Evolutionary conservation across 2,113 vertebrate species (phyloP), one percentile per base, ranked within the genome.

Genomic region (Podocnemis expansa): DNA sequence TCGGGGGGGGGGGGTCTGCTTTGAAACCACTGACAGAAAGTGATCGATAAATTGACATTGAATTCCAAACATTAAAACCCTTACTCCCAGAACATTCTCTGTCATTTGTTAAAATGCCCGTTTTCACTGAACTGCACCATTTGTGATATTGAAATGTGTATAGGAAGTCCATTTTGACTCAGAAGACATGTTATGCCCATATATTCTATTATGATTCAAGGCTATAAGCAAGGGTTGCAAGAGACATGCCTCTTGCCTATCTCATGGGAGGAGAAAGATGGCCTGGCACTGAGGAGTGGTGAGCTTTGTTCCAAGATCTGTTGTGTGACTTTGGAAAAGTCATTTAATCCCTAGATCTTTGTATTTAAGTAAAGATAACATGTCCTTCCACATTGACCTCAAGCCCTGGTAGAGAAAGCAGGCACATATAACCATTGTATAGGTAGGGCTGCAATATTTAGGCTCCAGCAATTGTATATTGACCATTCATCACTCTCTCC

Each of bases 31-130:
- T 47, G 10, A 47, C 29, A 24, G 25, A 91, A 83, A 60, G 3
- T 25, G 2, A 38, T 87, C 83, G 79, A 13, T 55, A 55, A 12
- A 93, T 91, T 80, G 6, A 29, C 56, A 55, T 27, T 85, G n/a
- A 76, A 70, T 89, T 70, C 63, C 12, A 84, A 93, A 63, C 3
- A 84, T 2, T 84, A 4, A 86, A 83, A 73, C 22, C 79, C 6
- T 43, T 87, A 58, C 47, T 83, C 83, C 34, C 52, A 76, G 49
- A 87, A 21, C 6, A 85, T 8, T 60, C 21, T 11, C 21, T 56
- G n/a, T 22, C 63, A 91, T 80, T 91, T 84, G 70, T 56, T 60
- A 56, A 94, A 92, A 76, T 38, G 80, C 70, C 1, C 12, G 16
- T 43, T 81, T 75, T 41, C 38, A 75, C 38, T 67, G 54, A 81